Conservation (phyloP, 2,797 vertebrate genomes). For the Poecilia picta region DNA sequence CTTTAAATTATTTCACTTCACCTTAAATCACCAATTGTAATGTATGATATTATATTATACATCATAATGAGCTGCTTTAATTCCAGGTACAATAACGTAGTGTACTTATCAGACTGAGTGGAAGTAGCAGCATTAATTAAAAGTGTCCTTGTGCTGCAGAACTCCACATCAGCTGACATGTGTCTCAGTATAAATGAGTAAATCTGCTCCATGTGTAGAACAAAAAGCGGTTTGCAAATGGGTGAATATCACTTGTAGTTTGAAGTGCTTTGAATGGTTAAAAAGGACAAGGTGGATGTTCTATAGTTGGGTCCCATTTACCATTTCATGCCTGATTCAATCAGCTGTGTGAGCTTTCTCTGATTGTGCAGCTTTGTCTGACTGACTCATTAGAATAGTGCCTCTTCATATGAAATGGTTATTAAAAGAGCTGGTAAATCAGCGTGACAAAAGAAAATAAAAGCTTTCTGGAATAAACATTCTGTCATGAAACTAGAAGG, state of each 20-base stretch:
- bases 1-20: neutral
- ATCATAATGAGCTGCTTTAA: neutral
- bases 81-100: neutral
- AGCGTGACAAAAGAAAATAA: neutral
- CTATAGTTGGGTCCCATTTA: neutral
- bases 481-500: neutral
- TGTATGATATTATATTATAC: neutral
- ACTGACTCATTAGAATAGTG: neutral
- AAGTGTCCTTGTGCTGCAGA: slow-evolving; percentile 10
- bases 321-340: neutral
- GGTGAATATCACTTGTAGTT: neutral
- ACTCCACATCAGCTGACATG: neutral
- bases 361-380: neutral
- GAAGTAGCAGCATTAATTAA: slow-evolving; percentile 1
- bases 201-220: neutral
- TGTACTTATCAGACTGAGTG: neutral
- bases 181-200: neutral
- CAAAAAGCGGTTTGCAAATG: neutral
- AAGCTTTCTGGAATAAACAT: neutral
- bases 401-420: neutral
- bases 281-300: neutral
- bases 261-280: neutral
- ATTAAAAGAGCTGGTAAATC: neutral
- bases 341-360: neutral
- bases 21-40: neutral